Conservation (phyloP, 2,888 invertebrate species). For the Tinea semifulvella region DNA sequence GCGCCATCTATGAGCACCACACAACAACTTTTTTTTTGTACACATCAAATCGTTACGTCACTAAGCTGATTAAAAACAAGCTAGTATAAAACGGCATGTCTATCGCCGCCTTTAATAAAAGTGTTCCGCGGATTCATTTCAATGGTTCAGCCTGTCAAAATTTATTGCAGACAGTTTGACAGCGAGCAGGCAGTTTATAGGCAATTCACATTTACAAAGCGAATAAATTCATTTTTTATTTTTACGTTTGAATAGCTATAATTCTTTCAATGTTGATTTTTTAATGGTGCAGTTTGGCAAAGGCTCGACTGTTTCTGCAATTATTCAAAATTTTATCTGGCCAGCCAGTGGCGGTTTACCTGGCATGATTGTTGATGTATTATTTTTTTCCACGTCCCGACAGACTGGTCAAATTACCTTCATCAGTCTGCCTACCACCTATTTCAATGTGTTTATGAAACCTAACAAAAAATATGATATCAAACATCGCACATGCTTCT, state of each 20-base stretch:
- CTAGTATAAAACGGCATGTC: no score
- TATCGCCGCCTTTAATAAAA: no score
- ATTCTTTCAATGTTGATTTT: constrained; percentile 9
- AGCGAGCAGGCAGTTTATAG: constrained; percentile 10
- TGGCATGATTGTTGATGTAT: neutral
- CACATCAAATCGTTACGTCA: no score
- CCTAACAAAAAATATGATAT: no score
- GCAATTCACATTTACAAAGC: constrained; percentile 11
- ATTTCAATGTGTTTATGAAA: no score
- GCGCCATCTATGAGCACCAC: no score
- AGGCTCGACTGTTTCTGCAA: constrained; percentile 1
- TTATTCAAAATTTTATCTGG: constrained; percentile 4
- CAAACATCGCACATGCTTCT: no score
- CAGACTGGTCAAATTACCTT: no score
- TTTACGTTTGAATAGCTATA: constrained; percentile 7
- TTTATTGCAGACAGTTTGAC: constrained; percentile 14
- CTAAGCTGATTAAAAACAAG: no score
- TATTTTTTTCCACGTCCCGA: no score
- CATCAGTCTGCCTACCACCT: no score
- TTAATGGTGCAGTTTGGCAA: constrained; percentile 7
- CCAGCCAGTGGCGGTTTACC: neutral
- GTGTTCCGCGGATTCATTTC: constrained; percentile 6
- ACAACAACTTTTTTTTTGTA: no score
- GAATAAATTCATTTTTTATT: constrained; percentile 10
- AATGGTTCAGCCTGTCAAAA: constrained; percentile 8